These are phyloP conservation scores for Drosophila busckii DNA, from an alignment of 1,140 invertebrate species.

Conservation along the genomic window DNA sequence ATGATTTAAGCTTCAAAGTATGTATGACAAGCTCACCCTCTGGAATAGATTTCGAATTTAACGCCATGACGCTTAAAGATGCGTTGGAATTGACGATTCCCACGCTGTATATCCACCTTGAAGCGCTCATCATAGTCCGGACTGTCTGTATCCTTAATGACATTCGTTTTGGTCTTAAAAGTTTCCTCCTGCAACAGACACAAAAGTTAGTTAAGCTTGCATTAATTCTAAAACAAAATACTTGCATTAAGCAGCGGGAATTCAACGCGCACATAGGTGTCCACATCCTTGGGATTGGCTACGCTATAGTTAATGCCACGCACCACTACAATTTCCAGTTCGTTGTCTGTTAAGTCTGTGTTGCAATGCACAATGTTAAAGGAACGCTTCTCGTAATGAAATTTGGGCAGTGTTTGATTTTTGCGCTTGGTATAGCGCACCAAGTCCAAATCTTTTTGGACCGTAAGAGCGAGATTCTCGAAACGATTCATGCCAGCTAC, in stretches of 20 bases:
- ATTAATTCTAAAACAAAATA: neutral
- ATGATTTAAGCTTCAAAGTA: neutral
- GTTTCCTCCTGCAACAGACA: slow-evolving; percentile 84
- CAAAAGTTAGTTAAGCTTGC: neutral
- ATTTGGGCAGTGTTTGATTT: slow-evolving; percentile 85
- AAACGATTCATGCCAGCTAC: slow-evolving; percentile 93
- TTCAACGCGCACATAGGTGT: slow-evolving; percentile 96
- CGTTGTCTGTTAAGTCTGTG: slow-evolving; percentile 94
- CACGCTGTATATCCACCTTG: slow-evolving; percentile 88
- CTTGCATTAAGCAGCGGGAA: slow-evolving; percentile 93
- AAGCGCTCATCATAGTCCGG: slow-evolving; percentile 92
- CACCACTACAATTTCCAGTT: slow-evolving; percentile 92
- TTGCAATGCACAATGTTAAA: slow-evolving; percentile 96
- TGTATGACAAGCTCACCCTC: slow-evolving; percentile 91
- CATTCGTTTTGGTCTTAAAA: slow-evolving; percentile 86
- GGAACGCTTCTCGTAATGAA: slow-evolving; percentile 94
- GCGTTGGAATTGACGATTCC: slow-evolving; percentile 87
- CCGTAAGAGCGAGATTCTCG: slow-evolving; percentile 90
- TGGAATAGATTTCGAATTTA: slow-evolving; percentile 94
- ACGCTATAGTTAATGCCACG: slow-evolving; percentile 93
- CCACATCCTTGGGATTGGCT: slow-evolving; percentile 91
- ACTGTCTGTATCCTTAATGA: slow-evolving; percentile 91
- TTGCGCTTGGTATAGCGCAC: slow-evolving; percentile 86
- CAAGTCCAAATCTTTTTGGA: slow-evolving; percentile 93
- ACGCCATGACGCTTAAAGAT: slow-evolving; percentile 92